Conservation (phyloP, 2,113 vertebrate species). For the Mola mola region DNA sequence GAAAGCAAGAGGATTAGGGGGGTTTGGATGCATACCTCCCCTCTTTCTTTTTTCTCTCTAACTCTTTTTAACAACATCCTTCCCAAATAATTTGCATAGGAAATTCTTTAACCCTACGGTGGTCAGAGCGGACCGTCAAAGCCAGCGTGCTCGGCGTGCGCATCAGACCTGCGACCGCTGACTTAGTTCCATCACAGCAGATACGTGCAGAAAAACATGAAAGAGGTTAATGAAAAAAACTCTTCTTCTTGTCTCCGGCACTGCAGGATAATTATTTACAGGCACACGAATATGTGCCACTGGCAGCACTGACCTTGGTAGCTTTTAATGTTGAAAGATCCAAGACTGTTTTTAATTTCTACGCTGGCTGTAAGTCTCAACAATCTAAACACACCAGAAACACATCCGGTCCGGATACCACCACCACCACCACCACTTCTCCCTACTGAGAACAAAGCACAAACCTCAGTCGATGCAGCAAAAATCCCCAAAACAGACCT, state of each 20-base stretch:
- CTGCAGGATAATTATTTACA: slow-evolving; percentile 2
- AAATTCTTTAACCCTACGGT: slow-evolving; percentile 80
- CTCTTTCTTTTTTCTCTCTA: slow-evolving; percentile 54
- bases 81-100: slow-evolving; percentile 81
- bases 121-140: slow-evolving; percentile 73
- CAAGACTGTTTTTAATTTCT: too few species aligned
- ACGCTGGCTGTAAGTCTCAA: too few species aligned
- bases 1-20: slow-evolving; percentile 79
- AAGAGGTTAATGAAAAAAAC: slow-evolving; percentile 40
- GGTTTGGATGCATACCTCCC: slow-evolving; percentile 77
- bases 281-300: slow-evolving; percentile 11
- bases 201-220: slow-evolving; percentile 23
- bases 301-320: too few species aligned
- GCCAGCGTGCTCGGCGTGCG: slow-evolving; percentile 60
- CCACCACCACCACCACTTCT: too few species aligned
- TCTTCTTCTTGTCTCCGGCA: slow-evolving; percentile 23
- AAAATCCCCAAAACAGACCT: too few species aligned
- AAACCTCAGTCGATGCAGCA: too few species aligned
- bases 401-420: too few species aligned
- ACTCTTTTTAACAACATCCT: slow-evolving; percentile 78
- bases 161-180: slow-evolving; percentile 69
- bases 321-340: too few species aligned
- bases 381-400: too few species aligned
- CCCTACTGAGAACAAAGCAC: too few species aligned
- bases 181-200: slow-evolving; percentile 73